phyloP scores from a whole-genome alignment of 2,888 invertebrate species.

The Eupithecia subumbrata region DNA sequence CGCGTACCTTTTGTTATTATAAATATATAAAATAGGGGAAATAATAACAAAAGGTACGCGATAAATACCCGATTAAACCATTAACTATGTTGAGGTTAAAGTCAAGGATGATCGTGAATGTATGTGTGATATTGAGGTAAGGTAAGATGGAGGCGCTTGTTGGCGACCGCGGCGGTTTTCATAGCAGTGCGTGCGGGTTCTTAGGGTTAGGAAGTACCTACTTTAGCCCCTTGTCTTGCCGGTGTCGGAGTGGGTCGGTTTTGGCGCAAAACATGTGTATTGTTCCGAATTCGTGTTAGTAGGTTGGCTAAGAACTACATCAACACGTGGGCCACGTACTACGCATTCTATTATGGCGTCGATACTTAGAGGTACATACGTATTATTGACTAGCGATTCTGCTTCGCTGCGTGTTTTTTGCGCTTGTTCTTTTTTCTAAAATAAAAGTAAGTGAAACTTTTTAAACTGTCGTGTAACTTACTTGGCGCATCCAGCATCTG shows the following conservation, averaged over 20 bases:
- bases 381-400: neutral
- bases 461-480: too few species aligned
- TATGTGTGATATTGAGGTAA: neutral
- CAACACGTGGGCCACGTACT: neutral
- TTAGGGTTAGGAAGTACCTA: neutral
- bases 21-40: too few species aligned
- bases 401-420: too few species aligned
- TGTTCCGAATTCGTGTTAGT: neutral
- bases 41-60: too few species aligned
- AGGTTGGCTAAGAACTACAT: neutral
- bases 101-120: too few species aligned
- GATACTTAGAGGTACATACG: neutral
- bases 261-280: constrained; percentile 13
- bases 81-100: too few species aligned
- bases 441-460: too few species aligned
- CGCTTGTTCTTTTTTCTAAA: too few species aligned
- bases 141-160: neutral
- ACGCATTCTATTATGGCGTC: neutral
- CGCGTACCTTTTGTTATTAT: too few species aligned
- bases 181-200: constrained; percentile 1
- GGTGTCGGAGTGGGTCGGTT: neutral
- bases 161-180: neutral
- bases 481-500: too few species aligned
- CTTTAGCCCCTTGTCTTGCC: constrained; percentile 8
- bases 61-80: too few species aligned